Evolutionary conservation across 1,140 invertebrate genomes (phyloP), one percentile per base, ranked within the genome.

Genomic region (Oscheius sp.): DNA sequence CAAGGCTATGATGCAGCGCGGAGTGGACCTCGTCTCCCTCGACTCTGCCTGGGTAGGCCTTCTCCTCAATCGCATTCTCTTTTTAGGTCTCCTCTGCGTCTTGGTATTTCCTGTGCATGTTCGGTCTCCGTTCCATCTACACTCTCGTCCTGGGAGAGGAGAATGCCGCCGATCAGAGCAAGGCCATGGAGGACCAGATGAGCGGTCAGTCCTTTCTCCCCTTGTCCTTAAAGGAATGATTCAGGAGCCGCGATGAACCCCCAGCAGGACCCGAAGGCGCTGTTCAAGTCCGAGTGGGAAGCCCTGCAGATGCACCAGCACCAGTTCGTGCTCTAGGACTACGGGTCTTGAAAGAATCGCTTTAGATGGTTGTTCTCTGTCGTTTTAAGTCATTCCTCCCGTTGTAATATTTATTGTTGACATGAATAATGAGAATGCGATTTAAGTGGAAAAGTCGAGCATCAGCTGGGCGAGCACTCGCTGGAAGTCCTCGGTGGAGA

Each of bases 41-140:
- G 96, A 99, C 88, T 95, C 97, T 26, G 94, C 95, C 13, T 99
- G 96, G 97, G 97, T 67, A 38, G 28, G 36, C 23, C 55, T 59
- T 59, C 55, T 59, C 29, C 13, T 13, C 10, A 59, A 46, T 64
- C 35, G 31, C 10, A 1, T 46, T 0, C 20, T 13, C 15, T 36
- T n/a, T 67, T 4, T 55, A 67, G 64, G 66, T 99, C 0, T 98
- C 95, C 0, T 98, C 95, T 0, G 96, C 95, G 3, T 99, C 95
- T 0, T 99, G 97, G 97, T 99, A 99, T 87, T 99, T 99, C 85
- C 89, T 99, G 0, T 99, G 99, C 87, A 94, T 99, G 0, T 99
- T 99, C 88, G 97, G 97, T 58, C 87, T 99, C 26, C 88, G 97
- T 59, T 97, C 94, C 72, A 97, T 99, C 84, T 99, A 99, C 85